phyloP scores from a whole-genome alignment of 1,140 invertebrate genomes.

The Anthonomus grandis region DNA sequence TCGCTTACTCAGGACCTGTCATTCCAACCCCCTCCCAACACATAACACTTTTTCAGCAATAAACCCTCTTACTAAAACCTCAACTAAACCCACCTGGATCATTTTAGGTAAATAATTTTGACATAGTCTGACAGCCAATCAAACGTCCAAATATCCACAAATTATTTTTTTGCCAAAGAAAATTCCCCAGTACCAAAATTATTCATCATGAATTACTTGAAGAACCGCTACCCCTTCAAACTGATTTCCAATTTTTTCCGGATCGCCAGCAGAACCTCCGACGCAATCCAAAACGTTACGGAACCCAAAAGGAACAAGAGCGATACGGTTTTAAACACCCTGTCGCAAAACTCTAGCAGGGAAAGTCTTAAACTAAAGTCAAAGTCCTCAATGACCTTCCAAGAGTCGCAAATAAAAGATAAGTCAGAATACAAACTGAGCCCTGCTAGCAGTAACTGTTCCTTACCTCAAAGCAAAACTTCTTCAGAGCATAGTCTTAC shows the following conservation, averaged over 20 bases:
- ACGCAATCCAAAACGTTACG: neutral
- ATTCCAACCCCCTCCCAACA: too few relatives aligned
- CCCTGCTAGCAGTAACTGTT: neutral
- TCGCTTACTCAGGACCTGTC: too few relatives aligned
- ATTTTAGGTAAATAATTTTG: too few relatives aligned
- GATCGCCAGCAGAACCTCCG: neutral
- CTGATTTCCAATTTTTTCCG: conserved; percentile 3
- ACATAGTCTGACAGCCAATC: too few relatives aligned
- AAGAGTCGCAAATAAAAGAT: neutral
- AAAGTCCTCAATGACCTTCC: neutral
- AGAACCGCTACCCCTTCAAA: conserved; percentile 16
- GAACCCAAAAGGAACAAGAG: conserved; percentile 12
- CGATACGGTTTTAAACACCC: conserved; percentile 1
- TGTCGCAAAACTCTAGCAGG: neutral
- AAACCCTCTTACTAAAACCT: too few relatives aligned
- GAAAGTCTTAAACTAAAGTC: neutral
- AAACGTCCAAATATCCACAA: neutral
- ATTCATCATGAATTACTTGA: conserved; percentile 14
- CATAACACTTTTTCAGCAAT: too few relatives aligned
- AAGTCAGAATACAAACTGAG: neutral
- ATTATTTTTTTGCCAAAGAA: neutral
- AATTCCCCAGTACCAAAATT: too few relatives aligned
- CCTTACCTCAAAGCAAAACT: conserved; percentile 9
- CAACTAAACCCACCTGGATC: too few relatives aligned
- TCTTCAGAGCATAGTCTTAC: conserved; percentile 14